A percentile compares a stretch with the other conserved stretches of the same genome.
Evolutionary conservation across 2,888 invertebrate genomes (phyloP).

Genomic region (Stenurella melanura): DNA sequence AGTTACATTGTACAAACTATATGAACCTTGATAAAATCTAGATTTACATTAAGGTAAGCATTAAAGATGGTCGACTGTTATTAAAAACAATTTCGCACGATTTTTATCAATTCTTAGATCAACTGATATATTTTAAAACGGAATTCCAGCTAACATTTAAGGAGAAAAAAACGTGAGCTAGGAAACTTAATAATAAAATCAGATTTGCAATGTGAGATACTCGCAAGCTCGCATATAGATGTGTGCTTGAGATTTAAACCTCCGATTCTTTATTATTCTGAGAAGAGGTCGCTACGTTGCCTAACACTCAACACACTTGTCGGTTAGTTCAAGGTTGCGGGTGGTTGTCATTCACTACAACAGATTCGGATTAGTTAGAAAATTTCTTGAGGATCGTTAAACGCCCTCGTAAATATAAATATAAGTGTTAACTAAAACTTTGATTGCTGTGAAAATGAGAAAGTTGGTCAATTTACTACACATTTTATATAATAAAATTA

Average conservation of each 20-base stretch:
- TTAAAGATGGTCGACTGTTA: slow-evolving; percentile 39
- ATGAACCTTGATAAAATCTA: slow-evolving; percentile 20
- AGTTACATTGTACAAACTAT: slow-evolving; percentile 4
- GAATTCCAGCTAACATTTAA: slow-evolving; percentile 28
- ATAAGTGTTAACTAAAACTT: background rate
- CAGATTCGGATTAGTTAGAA: background rate
- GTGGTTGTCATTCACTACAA: slow-evolving; percentile 16
- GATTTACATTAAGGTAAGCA: slow-evolving; percentile 20
- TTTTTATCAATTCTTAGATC: slow-evolving; percentile 37
- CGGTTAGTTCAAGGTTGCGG: slow-evolving; percentile 13
- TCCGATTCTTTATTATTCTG: slow-evolving; percentile 28
- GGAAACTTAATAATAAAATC: slow-evolving; percentile 33
- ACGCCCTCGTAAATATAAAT: background rate
- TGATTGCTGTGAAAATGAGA: background rate
- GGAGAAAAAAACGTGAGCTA: slow-evolving; percentile 26
- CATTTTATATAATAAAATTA: no score
- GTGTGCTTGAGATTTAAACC: slow-evolving; percentile 27
- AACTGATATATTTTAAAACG: slow-evolving; percentile 37
- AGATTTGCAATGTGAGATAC: slow-evolving; percentile 41
- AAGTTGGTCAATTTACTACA: no score
- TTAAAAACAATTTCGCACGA: slow-evolving; percentile 48
- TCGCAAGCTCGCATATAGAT: slow-evolving; percentile 29
- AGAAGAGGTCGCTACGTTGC: slow-evolving; percentile 15
- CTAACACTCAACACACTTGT: slow-evolving; percentile 11
- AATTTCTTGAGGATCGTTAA: background rate